Conservation (phyloP, 2,888 invertebrate species). For the Holacanthella duospinosa region DNA sequence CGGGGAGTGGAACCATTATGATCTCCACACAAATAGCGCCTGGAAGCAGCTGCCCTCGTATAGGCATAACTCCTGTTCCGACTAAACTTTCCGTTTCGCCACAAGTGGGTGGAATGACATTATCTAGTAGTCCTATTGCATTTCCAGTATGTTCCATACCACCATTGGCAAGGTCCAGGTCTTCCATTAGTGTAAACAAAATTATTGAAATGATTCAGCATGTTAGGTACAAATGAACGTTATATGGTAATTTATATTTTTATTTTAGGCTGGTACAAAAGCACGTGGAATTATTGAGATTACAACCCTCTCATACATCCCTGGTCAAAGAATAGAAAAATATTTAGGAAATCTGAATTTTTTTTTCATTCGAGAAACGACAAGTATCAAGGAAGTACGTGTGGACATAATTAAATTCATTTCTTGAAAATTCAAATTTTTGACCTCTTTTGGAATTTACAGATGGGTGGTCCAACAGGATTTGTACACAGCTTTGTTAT, state of each 20-base stretch:
- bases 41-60: not conserved
- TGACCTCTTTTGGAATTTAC: conserved; percentile 31
- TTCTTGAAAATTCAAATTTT: not conserved
- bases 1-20: not conserved
- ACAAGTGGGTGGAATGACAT: not conserved
- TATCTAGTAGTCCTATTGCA: not conserved
- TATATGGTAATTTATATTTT: conserved; percentile 7
- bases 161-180: not conserved
- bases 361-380: conserved; percentile 90
- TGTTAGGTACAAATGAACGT: no score
- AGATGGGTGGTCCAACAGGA: conserved; percentile 82
- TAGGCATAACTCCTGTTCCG: not conserved
- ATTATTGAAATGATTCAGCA: no score
- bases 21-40: not conserved
- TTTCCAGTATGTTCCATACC: not conserved
- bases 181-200: not conserved
- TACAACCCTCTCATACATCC: conserved; percentile 67
- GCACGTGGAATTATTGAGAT: conserved; percentile 55
- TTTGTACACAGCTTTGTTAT: conserved; percentile 89
- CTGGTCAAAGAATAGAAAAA: conserved; percentile 64
- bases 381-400: conserved; percentile 66
- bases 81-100: not conserved
- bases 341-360: conserved; percentile 85
- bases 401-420: not conserved
- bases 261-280: conserved; percentile 41